phyloP scores from a whole-genome alignment of 2,888 invertebrate genomes.

The Agapostemon virescens region DNA sequence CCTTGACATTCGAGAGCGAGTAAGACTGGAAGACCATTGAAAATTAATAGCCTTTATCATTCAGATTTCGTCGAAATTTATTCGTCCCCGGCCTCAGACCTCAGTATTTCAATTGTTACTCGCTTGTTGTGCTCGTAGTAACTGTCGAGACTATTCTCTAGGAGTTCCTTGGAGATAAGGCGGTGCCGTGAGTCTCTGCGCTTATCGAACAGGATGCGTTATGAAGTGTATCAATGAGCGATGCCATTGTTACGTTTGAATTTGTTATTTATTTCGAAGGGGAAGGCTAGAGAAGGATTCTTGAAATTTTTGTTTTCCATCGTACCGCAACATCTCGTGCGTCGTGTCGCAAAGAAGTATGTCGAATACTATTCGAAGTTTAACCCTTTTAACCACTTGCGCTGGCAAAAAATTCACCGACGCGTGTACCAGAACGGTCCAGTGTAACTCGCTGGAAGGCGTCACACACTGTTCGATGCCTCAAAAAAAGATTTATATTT shows the following conservation, averaged over 20 bases:
- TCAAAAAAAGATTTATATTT: too few relatives aligned
- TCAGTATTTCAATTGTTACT: conserved; percentile 4
- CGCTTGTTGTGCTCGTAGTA: background rate
- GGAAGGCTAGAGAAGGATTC: background rate
- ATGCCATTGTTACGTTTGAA: background rate
- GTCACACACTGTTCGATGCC: too few relatives aligned
- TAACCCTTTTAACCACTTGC: too few relatives aligned
- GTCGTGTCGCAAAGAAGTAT: background rate
- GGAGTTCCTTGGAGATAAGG: background rate
- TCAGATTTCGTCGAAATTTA: conserved; percentile 10
- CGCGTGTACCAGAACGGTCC: too few relatives aligned
- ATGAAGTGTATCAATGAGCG: background rate
- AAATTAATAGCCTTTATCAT: conserved; percentile 56
- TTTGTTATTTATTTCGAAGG: background rate
- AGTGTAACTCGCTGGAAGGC: too few relatives aligned
- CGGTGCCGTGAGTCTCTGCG: background rate
- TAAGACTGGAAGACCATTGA: conserved; percentile 39
- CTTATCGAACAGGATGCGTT: background rate
- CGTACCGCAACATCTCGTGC: background rate
- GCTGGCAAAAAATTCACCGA: too few relatives aligned
- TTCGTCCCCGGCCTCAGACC: background rate
- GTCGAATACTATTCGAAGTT: background rate
- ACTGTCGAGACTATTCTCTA: background rate
- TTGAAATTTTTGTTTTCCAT: background rate
- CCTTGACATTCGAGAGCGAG: conserved; percentile 71